A percentile compares a stretch with the other conserved stretches of the same genome.
These are phyloP conservation scores for Pheosia tremula DNA, from an alignment of 2,888 invertebrate genomes.

Conservation along the genomic window DNA sequence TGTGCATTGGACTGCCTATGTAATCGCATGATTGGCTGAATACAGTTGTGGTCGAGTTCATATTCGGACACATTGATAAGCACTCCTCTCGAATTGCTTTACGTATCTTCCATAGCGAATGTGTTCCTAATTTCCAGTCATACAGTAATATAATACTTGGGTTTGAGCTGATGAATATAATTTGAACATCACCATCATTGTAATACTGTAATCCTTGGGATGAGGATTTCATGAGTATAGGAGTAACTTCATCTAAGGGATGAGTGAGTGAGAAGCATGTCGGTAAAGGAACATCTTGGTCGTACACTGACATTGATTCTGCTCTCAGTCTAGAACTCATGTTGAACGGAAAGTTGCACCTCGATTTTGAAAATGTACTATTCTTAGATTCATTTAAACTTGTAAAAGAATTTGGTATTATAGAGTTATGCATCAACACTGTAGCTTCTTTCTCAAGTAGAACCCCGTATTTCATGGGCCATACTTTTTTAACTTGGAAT, in stretches of 20 bases:
- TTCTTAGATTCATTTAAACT: conserved; percentile 72
- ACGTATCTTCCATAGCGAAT: conserved; percentile 92
- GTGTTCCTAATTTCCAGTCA: conserved; percentile 90
- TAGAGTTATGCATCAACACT: conserved; percentile 60
- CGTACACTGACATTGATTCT: conserved; percentile 67
- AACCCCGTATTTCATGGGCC: conserved; percentile 94
- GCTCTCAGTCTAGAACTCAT: conserved; percentile 70
- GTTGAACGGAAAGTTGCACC: conserved; percentile 55
- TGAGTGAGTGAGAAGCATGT: conserved; percentile 94
- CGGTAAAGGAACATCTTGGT: conserved; percentile 86
- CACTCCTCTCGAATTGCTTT: conserved; percentile 90
- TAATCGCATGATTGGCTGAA: conserved; percentile 77
- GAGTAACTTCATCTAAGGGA: conserved; percentile 96
- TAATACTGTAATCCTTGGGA: conserved; percentile 84
- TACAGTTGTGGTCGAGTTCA: conserved; percentile 67
- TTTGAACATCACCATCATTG: conserved; percentile 86
- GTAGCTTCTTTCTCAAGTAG: conserved; percentile 90
- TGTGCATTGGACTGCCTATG: conserved; percentile 70
- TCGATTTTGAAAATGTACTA: conserved; percentile 64
- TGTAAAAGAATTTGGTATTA: conserved; percentile 62
- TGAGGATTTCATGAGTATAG: conserved; percentile 89
- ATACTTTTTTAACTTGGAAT: conserved; percentile 91
- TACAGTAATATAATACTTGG: conserved; percentile 93
- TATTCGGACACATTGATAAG: conserved; percentile 83
- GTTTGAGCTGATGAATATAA: conserved; percentile 90